Base-by-base conservation (phyloP, 2,797 vertebrate species). In the Distichodus sexfasciatus region DNA sequence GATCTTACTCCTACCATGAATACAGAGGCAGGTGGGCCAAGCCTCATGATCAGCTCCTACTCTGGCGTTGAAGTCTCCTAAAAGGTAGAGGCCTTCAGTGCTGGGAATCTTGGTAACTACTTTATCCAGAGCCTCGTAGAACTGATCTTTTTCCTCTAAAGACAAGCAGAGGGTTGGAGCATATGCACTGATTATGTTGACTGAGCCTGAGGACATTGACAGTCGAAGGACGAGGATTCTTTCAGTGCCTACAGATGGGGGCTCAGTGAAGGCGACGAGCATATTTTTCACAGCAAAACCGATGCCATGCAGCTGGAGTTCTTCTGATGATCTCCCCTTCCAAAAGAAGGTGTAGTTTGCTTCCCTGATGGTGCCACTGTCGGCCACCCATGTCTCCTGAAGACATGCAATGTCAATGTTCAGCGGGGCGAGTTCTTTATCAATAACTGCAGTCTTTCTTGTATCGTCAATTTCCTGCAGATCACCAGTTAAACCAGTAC, bases 11-110 rank as follows among this genome's bases (percentile, higher is more conserved):
- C 44, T 50, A 1, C 35, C 43, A 8, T 47, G 19, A 24, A 15
- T 24, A 15, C 59, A 5, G 9, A 69, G 23, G n/a, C 29, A 59
- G 4, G 41, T 36, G 10, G 57, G 57, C 65, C 58, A 74, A 6
- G 65, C 40, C 12, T 63, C 33, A 5, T 66, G 21, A 11, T 70
- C 53, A 21, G 60, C 61, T 3, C 47, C 71, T 2, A 62, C 19
- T 62, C 63, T 51, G 14, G 46, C 12, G 31, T 61, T 67, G 33
- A 58, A 71, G 46, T 70, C 67, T 7, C 71, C 71, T 10, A 72
- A n/a, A n/a, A 73, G 23, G 29, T 43, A 29, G 4, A 71, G 47
- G 4, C 50, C 43, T 53, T 75, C 36, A 4, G 3, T 58, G 6
- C 6, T 44, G 35, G 51, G 43, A 55, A 64, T 57, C 1, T n/a